Percentiles rank a stretch among this genome's conserved stretches.
Conservation (phyloP, 2,113 vertebrate species). For the Cochlearius cochlearius region DNA sequence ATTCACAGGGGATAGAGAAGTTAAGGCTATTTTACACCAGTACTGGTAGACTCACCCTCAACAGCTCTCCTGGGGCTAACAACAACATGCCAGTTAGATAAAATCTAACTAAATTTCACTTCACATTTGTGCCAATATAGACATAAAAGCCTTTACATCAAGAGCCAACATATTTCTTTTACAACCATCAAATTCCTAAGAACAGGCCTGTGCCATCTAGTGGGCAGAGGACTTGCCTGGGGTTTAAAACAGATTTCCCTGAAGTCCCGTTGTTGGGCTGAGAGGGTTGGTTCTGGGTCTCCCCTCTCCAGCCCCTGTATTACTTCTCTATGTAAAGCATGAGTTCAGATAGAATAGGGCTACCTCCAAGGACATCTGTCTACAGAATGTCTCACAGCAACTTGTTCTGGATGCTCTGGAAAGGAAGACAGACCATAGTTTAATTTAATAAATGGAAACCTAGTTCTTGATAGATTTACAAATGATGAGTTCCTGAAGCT, state of each 20-base stretch:
- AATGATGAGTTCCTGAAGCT: not conserved
- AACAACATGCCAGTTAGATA: not conserved
- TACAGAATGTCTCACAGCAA: not conserved
- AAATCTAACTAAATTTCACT: not conserved
- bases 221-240: not conserved
- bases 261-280: not conserved
- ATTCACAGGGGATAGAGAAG: not conserved
- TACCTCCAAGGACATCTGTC: not conserved
- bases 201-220: not conserved
- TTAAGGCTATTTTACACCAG: not conserved
- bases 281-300: too few species aligned
- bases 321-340: not conserved
- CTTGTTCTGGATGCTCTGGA: not conserved
- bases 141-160: not conserved
- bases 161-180: not conserved
- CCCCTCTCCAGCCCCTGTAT: not conserved
- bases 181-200: not conserved
- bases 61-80: not conserved
- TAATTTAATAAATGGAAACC: not conserved
- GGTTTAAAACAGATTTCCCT: not conserved
- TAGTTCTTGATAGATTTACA: not conserved
- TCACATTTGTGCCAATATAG: not conserved
- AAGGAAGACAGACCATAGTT: not conserved
- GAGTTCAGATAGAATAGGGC: not conserved
- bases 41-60: not conserved